Base-by-base conservation (phyloP, 1,140 invertebrate species). In the Drosophila albomicans region DNA sequence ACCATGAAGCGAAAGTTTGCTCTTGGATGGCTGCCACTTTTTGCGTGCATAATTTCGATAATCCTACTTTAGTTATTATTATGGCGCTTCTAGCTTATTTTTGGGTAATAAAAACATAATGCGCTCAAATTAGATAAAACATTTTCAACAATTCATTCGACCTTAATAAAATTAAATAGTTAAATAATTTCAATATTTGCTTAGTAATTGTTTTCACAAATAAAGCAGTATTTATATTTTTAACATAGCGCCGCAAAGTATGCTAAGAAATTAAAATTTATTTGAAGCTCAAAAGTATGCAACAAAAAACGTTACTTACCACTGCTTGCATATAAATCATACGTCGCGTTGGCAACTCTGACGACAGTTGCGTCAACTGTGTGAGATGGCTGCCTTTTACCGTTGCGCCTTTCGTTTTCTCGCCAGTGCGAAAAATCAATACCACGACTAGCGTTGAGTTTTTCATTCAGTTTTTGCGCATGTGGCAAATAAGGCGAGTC, bases 351-450 rank as follows among this genome's bases (percentile, higher is more conserved):
- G 68, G 65, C 81, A 81, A 68, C 73, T 35, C 61, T 56, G 64
- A 3, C 74, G 80, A 28, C 38, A 35, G 25, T 38, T 6, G 49
- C 57, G 57, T 67, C 61, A 75, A 65, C 65, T 63, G 5, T 0
- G 20, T 30, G 46, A 10, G 25, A 4, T 35, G 52, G 11, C 15
- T 51, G 32, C 25, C 35, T 13, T 32, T 62, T 28, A 10, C 7
- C 35, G 15, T 45, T 63, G 16, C 11, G 28, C 16, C 10, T 62
- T 61, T 62, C 43, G 7, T 8, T 3, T 30, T 58, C n/a, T n/a
- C 41, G 10, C 30, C 46, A 64, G 59, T 43, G 52, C 43, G 52
- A 51, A 67, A 74, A 74, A 74, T 73, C 70, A 73, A 73, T 73
- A 73, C 10, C 4, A 15, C 46, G 20, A 35, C 4, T 13, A 7